A percentile compares a stretch with the other conserved stretches of the same genome.
These are phyloP conservation scores for Porites rus DNA, from an alignment of 92 coral and sea anemone species.

Conservation along the genomic window DNA sequence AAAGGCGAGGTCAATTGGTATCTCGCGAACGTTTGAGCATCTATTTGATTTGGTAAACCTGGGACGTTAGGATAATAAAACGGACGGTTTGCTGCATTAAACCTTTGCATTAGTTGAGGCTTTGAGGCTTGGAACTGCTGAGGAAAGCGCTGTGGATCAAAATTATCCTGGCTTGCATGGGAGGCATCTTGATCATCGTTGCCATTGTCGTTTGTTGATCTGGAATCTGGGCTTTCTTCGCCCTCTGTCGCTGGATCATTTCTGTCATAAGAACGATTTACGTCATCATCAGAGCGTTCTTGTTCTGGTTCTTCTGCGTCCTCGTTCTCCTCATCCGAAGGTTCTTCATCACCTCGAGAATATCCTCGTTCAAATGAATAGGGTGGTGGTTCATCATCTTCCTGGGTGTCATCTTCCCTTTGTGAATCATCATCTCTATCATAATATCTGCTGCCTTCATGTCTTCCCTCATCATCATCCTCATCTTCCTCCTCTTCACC, in stretches of 20 bases:
- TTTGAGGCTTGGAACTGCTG: neutral
- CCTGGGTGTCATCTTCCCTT: conserved; percentile 54
- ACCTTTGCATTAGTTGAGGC: neutral
- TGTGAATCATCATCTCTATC: conserved; percentile 40
- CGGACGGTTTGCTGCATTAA: conserved; percentile 7
- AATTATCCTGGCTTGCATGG: neutral
- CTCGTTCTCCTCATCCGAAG: conserved; percentile 31
- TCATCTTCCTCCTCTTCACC: conserved; percentile 40
- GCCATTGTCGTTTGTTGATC: conserved; percentile 14
- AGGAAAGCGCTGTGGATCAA: neutral
- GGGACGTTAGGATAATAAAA: conserved; percentile 1
- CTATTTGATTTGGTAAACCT: neutral
- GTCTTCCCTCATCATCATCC: conserved; percentile 24
- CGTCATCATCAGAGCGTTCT: neutral
- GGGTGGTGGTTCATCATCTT: conserved; percentile 58
- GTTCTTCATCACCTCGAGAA: conserved; percentile 55
- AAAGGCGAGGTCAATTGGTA: conserved; percentile 53
- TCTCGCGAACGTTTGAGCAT: conserved; percentile 47
- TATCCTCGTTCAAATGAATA: conserved; percentile 34
- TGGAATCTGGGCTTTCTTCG: conserved; percentile 17
- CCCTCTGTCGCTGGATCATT: conserved; percentile 33
- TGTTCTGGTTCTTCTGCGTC: conserved; percentile 50
- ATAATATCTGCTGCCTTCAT: conserved; percentile 42
- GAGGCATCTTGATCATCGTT: neutral
- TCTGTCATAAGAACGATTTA: neutral